A percentile compares a stretch with the other conserved stretches of the same genome.
These are phyloP conservation scores for Aradophagus sp. DNA, from an alignment of 1,140 invertebrate genomes.

Conservation along the genomic window DNA sequence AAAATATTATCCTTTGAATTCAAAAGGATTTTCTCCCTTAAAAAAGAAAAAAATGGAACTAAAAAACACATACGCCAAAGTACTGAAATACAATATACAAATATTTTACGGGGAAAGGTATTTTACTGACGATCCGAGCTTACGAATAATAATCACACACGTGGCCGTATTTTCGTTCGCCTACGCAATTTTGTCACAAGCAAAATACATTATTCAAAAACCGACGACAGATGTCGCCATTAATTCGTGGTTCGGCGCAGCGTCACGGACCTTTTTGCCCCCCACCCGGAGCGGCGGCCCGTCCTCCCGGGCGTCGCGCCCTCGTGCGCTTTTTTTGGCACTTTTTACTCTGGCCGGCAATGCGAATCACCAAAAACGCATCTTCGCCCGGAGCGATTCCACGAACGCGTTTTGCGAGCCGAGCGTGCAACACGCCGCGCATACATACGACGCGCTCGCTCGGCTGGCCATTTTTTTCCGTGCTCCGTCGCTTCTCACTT, in stretches of 20 bases:
- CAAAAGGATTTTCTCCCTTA: too few relatives aligned
- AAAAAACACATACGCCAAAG: too few relatives aligned
- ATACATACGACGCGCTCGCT: conserved; percentile 32
- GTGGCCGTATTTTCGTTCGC: conserved; percentile 3
- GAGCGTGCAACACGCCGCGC: conserved; percentile 15
- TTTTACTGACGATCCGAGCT: too few relatives aligned
- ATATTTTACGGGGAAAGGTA: too few relatives aligned
- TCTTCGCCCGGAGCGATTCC: conserved; percentile 36
- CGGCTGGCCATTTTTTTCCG: conserved; percentile 39
- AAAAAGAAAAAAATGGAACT: too few relatives aligned
- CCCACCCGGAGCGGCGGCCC: too few relatives aligned
- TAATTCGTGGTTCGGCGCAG: conserved; percentile 5
- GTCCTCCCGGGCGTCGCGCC: too few relatives aligned
- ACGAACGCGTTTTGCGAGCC: conserved; percentile 29
- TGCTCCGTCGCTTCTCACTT: conserved; percentile 44
- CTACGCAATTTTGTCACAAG: conserved; percentile 1
- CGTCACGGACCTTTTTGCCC: conserved; percentile 2
- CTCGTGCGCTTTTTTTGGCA: too few relatives aligned
- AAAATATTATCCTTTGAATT: too few relatives aligned
- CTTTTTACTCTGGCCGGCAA: conserved; percentile 18
- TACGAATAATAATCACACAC: too few relatives aligned
- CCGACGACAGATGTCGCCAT: conserved; percentile 3
- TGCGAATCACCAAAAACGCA: conserved; percentile 41
- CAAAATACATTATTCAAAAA: conserved; percentile 19
- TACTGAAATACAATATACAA: too few relatives aligned